phyloP scores from a whole-genome alignment of 2,113 vertebrate species.

The Capricornis sumatraensis region DNA sequence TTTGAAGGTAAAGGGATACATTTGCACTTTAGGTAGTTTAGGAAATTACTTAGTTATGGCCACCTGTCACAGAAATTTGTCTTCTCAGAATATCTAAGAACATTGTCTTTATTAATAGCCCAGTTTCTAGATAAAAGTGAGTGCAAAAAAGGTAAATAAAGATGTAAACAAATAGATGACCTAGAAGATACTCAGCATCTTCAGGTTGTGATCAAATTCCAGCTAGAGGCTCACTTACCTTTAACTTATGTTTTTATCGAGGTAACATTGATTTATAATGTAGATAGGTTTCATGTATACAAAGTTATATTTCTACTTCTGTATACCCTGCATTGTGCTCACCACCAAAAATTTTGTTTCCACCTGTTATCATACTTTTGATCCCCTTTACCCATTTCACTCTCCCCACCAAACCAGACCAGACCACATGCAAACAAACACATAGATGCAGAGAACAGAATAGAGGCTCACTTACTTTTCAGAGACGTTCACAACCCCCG shows the following conservation, averaged over 20 bases:
- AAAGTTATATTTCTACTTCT: not conserved
- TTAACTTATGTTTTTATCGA: not conserved
- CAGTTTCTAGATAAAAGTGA: not conserved
- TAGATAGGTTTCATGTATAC: not conserved
- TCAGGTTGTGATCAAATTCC: not conserved
- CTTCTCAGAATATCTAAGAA: not conserved
- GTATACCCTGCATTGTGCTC: not conserved
- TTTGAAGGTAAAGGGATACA: not conserved
- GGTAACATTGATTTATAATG: not conserved
- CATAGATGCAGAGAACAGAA: not conserved
- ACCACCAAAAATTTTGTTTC: not conserved
- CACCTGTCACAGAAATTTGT: not conserved
- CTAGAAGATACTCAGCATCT: not conserved
- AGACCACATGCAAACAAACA: not conserved
- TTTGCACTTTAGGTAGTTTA: not conserved
- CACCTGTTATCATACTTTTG: not conserved
- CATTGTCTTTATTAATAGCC: not conserved
- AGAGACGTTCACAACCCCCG: rapidly evolving
- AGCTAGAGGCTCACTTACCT: not conserved
- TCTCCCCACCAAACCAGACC: not conserved
- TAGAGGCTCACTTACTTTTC: not conserved
- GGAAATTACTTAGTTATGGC: not conserved
- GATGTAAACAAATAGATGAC: not conserved
- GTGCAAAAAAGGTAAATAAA: not conserved
- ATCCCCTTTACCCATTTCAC: not conserved